A percentile compares a stretch with the other conserved stretches of the same genome.
Conservation (phyloP, 2,113 vertebrate genomes). For the Lota lota region DNA sequence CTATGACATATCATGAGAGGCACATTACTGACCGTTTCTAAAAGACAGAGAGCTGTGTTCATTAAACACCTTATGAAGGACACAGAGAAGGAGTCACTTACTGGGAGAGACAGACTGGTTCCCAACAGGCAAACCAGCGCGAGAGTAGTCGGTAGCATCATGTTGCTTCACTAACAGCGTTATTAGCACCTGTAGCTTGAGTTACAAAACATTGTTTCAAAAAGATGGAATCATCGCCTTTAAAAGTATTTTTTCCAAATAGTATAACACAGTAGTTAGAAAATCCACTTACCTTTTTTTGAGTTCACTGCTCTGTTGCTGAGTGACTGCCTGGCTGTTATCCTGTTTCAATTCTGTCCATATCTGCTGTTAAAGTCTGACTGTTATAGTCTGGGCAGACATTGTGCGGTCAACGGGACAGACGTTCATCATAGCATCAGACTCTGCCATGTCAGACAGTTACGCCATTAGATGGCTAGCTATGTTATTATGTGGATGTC, state of each 20-base stretch:
- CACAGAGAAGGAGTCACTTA: conserved; percentile 35
- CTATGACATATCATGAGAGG: conserved; percentile 28
- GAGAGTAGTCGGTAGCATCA: conserved; percentile 51
- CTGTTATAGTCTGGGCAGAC: conserved; percentile 45
- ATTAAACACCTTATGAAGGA: neutral
- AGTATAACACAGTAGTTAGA: no score
- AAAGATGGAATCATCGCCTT: no score
- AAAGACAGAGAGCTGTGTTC: neutral
- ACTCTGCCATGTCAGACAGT: conserved; percentile 47
- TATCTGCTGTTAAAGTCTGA: conserved; percentile 24
- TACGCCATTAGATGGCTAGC: conserved; percentile 34
- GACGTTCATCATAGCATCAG: conserved; percentile 52
- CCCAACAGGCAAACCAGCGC: conserved; percentile 53
- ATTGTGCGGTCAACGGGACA: conserved; percentile 54
- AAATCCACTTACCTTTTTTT: conserved; percentile 36
- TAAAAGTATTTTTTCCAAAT: no score
- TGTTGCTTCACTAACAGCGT: conserved; percentile 31
- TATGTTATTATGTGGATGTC: conserved; percentile 60
- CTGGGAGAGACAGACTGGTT: conserved; percentile 58
- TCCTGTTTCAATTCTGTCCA: conserved; percentile 48
- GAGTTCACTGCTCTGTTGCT: conserved; percentile 18
- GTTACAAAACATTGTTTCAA: no score
- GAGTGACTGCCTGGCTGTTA: conserved; percentile 21
- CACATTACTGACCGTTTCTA: neutral
- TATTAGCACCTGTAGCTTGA: neutral